Percentiles rank a stretch among this genome's conserved stretches.
These are phyloP conservation scores for Papilio machaon DNA, from an alignment of 1,140 invertebrate species.

Conservation along the genomic window DNA sequence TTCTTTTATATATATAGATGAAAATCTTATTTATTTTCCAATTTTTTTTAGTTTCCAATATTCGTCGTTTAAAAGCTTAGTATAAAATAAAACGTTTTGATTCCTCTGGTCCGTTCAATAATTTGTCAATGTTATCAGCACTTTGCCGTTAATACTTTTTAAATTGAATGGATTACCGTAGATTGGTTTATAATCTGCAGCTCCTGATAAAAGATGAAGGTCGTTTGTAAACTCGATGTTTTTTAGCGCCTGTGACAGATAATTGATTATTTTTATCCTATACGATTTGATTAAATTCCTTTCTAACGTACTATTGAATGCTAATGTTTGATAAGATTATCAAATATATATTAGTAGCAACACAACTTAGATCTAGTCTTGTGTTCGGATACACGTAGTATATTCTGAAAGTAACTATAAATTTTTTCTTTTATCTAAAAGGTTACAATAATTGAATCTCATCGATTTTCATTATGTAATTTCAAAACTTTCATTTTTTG, in stretches of 20 bases:
- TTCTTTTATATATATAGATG: no score
- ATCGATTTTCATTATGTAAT: background rate
- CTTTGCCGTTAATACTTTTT: background rate
- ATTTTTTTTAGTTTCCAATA: background rate
- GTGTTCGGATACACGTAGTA: background rate
- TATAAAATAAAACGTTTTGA: conserved; percentile 5
- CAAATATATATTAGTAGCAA: background rate
- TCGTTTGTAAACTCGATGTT: background rate
- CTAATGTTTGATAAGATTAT: background rate
- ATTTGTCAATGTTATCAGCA: conserved; percentile 11
- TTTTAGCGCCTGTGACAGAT: background rate
- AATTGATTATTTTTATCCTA: conserved; percentile 26
- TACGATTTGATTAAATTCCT: conserved; percentile 29
- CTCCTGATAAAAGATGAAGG: conserved; percentile 11
- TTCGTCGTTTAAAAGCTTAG: background rate
- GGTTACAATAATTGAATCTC: background rate
- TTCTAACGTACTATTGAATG: background rate
- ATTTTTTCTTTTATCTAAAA: background rate
- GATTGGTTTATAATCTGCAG: conserved; percentile 14
- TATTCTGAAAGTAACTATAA: background rate
- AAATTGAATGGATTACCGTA: conserved; percentile 5
- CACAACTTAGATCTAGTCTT: background rate
- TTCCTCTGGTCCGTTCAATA: background rate
- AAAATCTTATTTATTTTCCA: no score
- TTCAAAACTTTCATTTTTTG: background rate